Base-by-base conservation (phyloP, 2,888 invertebrate species). In the Neocrepidodera transversa region DNA sequence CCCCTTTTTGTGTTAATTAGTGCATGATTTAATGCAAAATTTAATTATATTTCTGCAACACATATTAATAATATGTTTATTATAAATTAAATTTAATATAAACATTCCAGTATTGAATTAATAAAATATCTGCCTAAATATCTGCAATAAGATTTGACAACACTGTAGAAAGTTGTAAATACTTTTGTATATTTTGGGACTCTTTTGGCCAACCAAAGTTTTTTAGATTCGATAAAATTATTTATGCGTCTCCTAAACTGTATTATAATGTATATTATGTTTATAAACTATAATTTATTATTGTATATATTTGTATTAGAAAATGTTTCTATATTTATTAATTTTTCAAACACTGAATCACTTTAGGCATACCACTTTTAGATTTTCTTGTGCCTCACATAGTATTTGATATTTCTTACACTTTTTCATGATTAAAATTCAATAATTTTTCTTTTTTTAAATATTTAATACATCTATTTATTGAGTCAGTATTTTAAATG, bases 141-240 rank as follows among this genome's bases (percentile, higher is more conserved):
- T 32, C 11, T 13, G 32, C 32, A 42, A 14, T 20, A 20, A 23
- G n/a, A 20, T 20, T 42, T 20, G 42, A 20, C 18, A n/a, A 42
- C 23, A 42, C 10, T 62, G 60, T 65, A 62, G 51, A 62, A 63
- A 60, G 30, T 57, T 62, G 63, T 65, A 63, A 35, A 62, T 63
- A 66, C 20, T 63, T 59, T 2, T 62, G 64, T 66, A 66, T 63
- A 67, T 64, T 67, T 67, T 66, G 64, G 64, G 64, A 70, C 65
- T 63, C 66, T 69, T 74, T 74, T 71, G 71, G 71, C 69, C 71
- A 72, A 74, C 74, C 76, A 75, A 76, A 75, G 74, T 73, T 72
- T 68, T 67, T 71, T 73, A 69, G 70, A 59, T 65, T 68, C 60
- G 54, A 64, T 48, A 52, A 59, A 67, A 52, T 55, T 72, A 71